Percentiles rank a stretch among this genome's conserved stretches.
Evolutionary conservation across 2,113 vertebrate genomes (phyloP).

Genomic region (Romanogobio albipinnatus): DNA sequence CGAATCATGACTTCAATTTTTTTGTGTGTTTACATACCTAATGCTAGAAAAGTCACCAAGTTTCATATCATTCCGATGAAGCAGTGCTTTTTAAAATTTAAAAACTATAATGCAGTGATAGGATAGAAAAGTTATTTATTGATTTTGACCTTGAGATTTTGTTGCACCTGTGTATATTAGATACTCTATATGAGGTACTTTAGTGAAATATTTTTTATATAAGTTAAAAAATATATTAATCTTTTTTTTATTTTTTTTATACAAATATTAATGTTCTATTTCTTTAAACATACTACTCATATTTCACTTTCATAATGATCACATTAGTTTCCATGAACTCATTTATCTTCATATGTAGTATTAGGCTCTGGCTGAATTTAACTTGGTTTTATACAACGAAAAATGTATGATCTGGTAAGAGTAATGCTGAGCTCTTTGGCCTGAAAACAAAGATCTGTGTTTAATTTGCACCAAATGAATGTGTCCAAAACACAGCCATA

Average conservation of each 20-base stretch:
- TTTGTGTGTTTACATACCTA: too few species aligned
- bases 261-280: background rate
- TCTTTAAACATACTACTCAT: background rate
- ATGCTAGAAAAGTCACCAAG: too few species aligned
- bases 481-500: too few species aligned
- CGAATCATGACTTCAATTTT: too few species aligned
- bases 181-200: background rate
- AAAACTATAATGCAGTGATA: background rate
- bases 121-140: background rate
- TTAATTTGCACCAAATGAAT: too few species aligned
- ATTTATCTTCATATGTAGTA: conserved; percentile 1
- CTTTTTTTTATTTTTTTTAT: background rate
- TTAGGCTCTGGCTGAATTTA: background rate
- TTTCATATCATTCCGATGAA: too few species aligned
- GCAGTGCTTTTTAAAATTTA: too few species aligned
- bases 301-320: conserved; percentile 8
- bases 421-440: too few species aligned
- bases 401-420: too few species aligned
- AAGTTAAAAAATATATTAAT: background rate
- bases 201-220: too few species aligned
- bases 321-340: background rate
- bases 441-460: too few species aligned
- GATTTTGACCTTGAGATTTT: background rate
- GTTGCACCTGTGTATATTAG: background rate
- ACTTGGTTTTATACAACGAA: too few species aligned